A percentile compares a stretch with the other conserved stretches of the same genome.
phyloP scores from a whole-genome alignment of 2,797 vertebrate genomes.

The Carcharodon carcharias region DNA sequence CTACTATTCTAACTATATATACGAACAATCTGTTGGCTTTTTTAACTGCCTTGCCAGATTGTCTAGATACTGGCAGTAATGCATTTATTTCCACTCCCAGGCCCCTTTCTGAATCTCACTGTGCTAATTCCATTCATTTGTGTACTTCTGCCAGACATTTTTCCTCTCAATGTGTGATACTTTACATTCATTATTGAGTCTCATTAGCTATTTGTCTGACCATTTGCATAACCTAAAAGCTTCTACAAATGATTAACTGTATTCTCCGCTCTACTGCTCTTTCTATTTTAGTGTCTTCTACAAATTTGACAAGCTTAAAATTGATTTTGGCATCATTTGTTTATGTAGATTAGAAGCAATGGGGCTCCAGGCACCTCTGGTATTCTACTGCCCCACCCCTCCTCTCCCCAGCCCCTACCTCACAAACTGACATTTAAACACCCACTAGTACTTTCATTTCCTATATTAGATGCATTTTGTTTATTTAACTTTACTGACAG shows the following conservation, averaged over 20 bases:
- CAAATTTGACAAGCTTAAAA: slow-evolving; percentile 35
- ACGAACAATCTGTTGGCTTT: not conserved
- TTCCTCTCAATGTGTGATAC: slow-evolving; percentile 15
- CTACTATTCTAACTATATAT: not conserved
- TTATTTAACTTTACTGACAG: not conserved
- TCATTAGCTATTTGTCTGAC: slow-evolving; percentile 36
- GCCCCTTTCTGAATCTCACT: not conserved
- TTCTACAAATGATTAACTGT: slow-evolving; percentile 34
- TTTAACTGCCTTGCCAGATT: slow-evolving; percentile 18
- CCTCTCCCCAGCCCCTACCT: not conserved
- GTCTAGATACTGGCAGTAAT: not conserved
- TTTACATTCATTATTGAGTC: slow-evolving; percentile 35
- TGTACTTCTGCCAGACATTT: slow-evolving; percentile 3
- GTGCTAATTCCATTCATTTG: slow-evolving; percentile 25
- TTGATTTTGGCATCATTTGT: slow-evolving; percentile 33
- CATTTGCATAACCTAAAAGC: slow-evolving; percentile 32
- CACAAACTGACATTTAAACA: not conserved
- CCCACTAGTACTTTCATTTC: not conserved
- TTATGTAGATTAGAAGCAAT: slow-evolving; percentile 24
- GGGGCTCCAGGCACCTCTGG: not conserved
- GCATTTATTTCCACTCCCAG: not conserved
- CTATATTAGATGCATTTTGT: not conserved
- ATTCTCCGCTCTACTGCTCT: slow-evolving; percentile 33
- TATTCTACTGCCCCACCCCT: not conserved
- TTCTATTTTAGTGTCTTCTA: slow-evolving; percentile 34